These are phyloP conservation scores for Drosophila merina DNA, from an alignment of 2,888 invertebrate species.

Conservation along the genomic window DNA sequence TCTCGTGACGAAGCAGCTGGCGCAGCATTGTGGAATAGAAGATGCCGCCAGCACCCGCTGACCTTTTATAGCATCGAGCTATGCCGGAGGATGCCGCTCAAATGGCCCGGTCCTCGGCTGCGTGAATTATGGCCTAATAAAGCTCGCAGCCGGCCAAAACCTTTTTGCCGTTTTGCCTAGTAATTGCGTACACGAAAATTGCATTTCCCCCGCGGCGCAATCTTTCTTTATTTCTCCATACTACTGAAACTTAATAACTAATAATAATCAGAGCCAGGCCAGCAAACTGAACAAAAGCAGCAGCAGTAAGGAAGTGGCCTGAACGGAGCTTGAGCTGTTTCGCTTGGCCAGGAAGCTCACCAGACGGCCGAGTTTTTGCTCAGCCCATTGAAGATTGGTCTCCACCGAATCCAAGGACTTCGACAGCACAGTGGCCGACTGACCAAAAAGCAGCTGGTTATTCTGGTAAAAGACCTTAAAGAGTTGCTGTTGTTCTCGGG, in stretches of 20 bases:
- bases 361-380: slow-evolving; percentile 55
- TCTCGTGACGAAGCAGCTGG: slow-evolving; percentile 56
- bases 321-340: slow-evolving; percentile 39
- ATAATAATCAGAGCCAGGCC: slow-evolving; percentile 37
- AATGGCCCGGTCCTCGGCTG: slow-evolving; percentile 43
- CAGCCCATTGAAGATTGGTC: slow-evolving; percentile 78
- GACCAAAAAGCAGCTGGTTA: slow-evolving; percentile 60
- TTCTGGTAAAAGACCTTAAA: slow-evolving; percentile 54
- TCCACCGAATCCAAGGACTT: slow-evolving; percentile 65
- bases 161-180: slow-evolving; percentile 75
- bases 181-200: slow-evolving; percentile 73
- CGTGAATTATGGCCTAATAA: slow-evolving; percentile 74
- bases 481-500: slow-evolving; percentile 54
- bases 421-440: slow-evolving; percentile 43
- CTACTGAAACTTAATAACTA: neutral
- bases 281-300: slow-evolving; percentile 34
- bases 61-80: slow-evolving; percentile 55
- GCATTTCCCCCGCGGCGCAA: slow-evolving; percentile 68
- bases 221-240: slow-evolving; percentile 37
- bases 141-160: slow-evolving; percentile 41
- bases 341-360: slow-evolving; percentile 53
- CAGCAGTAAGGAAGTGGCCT: neutral
- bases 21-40: slow-evolving; percentile 66
- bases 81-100: slow-evolving; percentile 41
- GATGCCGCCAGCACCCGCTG: slow-evolving; percentile 28